These are phyloP conservation scores for Cyanistes caeruleus DNA, from an alignment of 2,113 vertebrate species.

Conservation along the genomic window DNA sequence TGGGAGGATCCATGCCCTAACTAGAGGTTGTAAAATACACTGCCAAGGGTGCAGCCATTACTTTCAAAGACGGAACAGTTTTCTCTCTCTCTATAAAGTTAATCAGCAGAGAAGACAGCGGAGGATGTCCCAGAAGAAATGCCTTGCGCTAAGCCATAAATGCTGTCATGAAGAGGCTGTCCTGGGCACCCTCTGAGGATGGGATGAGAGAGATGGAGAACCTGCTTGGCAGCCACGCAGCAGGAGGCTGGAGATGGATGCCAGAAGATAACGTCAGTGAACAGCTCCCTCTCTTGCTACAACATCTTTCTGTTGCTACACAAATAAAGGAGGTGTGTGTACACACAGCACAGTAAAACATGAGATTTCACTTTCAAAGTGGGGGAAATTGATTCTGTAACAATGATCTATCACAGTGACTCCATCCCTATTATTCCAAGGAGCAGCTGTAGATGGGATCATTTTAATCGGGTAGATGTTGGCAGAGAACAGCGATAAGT, in stretches of 20 bases:
- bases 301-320: background rate
- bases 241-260: background rate
- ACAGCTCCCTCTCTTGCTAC: background rate
- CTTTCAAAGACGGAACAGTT: background rate
- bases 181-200: background rate
- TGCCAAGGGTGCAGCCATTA: background rate
- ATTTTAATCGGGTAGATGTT: background rate
- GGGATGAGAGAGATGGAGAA: background rate
- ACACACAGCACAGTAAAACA: background rate
- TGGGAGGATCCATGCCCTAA: background rate
- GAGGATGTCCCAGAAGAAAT: background rate
- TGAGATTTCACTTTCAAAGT: background rate
- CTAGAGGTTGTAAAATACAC: background rate
- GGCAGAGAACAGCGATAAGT: background rate
- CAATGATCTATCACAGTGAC: background rate
- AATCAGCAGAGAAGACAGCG: background rate
- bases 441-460: background rate
- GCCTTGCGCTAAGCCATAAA: background rate
- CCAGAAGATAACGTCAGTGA: background rate
- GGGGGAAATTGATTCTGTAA: background rate
- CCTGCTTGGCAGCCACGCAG: background rate
- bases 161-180: background rate
- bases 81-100: background rate
- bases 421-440: conserved; percentile 25
- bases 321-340: background rate